These are phyloP conservation scores for Lepus timidus DNA, from an alignment of 2,113 vertebrate genomes.

Conservation along the genomic window DNA sequence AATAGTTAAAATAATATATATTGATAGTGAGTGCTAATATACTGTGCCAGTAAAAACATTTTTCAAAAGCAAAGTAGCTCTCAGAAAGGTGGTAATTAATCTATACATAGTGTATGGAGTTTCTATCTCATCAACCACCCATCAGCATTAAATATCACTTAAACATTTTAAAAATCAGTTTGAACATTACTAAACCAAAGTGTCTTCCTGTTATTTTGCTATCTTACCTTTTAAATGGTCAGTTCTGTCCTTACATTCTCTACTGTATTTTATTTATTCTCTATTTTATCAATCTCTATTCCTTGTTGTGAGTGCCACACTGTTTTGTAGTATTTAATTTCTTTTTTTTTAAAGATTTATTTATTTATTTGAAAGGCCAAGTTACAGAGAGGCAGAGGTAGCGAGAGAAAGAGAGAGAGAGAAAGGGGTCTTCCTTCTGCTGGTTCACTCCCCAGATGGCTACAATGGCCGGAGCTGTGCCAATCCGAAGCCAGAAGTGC, in stretches of 20 bases:
- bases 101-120: neutral
- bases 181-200: neutral
- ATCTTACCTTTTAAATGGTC: neutral
- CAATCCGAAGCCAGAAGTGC: no score
- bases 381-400: no score
- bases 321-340: neutral
- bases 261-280: neutral
- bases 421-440: no score
- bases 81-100: neutral
- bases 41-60: neutral
- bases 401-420: no score
- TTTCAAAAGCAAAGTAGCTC: neutral
- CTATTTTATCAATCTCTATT: neutral
- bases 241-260: neutral
- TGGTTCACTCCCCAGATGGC: no score
- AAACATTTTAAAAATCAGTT: conserved; percentile 5
- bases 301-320: neutral
- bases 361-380: no score
- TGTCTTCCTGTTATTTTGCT: neutral
- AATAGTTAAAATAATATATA: neutral
- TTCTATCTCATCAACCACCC: neutral
- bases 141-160: neutral
- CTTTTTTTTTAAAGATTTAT: no score
- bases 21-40: neutral
- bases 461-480: no score